Evolutionary conservation across 2,888 invertebrate genomes (phyloP).

Genomic region (Parthenolecanium corni): DNA sequence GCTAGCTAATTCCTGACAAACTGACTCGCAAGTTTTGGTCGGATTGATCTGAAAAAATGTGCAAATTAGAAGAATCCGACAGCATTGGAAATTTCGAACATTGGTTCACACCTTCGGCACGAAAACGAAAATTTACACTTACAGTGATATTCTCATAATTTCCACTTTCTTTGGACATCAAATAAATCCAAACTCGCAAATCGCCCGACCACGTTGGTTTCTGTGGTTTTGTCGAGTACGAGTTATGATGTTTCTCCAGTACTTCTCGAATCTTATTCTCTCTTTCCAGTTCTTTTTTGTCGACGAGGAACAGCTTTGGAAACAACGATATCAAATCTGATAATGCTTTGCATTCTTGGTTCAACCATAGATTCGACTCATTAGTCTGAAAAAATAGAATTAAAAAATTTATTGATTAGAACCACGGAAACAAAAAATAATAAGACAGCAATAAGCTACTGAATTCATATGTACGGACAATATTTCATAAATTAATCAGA

Average conservation of each 20-base stretch:
- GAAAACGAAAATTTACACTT: slow-evolving; percentile 33
- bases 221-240: slow-evolving; percentile 43
- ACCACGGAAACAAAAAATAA: slow-evolving; percentile 2
- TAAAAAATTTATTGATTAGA: slow-evolving; percentile 25
- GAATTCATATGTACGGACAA: too few relatives aligned
- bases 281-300: slow-evolving; percentile 57
- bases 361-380: slow-evolving; percentile 42
- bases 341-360: slow-evolving; percentile 61
- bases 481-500: too few relatives aligned
- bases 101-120: too few relatives aligned
- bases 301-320: slow-evolving; percentile 67
- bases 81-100: too few relatives aligned
- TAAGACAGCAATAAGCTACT: too few relatives aligned
- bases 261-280: slow-evolving; percentile 66
- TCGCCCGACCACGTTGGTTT: slow-evolving; percentile 57
- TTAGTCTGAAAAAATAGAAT: slow-evolving; percentile 26
- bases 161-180: slow-evolving; percentile 50
- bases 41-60: slow-evolving; percentile 53
- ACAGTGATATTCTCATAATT: slow-evolving; percentile 50
- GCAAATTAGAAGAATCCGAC: too few relatives aligned
- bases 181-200: slow-evolving; percentile 65
- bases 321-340: slow-evolving; percentile 63
- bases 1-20: slow-evolving; percentile 57
- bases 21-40: slow-evolving; percentile 60
- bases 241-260: slow-evolving; percentile 48